These are phyloP conservation scores for Lutjanus campechanus DNA, from an alignment of 2,797 vertebrate species.

Conservation along the genomic window DNA sequence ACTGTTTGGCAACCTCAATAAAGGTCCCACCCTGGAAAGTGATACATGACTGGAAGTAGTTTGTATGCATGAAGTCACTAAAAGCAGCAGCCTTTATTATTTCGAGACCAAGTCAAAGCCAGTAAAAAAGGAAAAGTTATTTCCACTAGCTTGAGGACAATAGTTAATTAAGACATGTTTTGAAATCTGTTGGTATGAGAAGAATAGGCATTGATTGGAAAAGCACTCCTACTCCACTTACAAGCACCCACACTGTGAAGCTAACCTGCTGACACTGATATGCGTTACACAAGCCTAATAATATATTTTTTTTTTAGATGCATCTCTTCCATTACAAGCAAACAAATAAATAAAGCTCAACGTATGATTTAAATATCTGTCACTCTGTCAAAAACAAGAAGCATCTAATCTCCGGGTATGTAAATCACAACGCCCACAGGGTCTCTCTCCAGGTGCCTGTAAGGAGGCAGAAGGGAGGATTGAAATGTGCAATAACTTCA, in stretches of 20 bases:
- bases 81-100: constrained; percentile 8
- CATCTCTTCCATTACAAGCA: constrained; percentile 30
- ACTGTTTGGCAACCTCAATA: neutral
- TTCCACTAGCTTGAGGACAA: constrained; percentile 24
- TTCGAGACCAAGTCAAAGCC: constrained; percentile 13
- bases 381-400: constrained; percentile 54
- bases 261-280: constrained; percentile 27
- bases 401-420: constrained; percentile 57
- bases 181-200: constrained; percentile 25
- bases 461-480: constrained; percentile 54
- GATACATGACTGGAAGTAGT: neutral
- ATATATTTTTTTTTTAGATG: constrained; percentile 30
- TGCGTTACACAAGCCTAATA: constrained; percentile 23
- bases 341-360: constrained; percentile 35
- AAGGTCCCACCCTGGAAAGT: constrained; percentile 10
- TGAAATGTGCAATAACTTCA: constrained; percentile 77
- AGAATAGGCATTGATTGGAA: constrained; percentile 47
- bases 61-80: constrained; percentile 11
- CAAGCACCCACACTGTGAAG: constrained; percentile 4
- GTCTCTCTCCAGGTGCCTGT: constrained; percentile 68
- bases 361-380: constrained; percentile 44
- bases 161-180: constrained; percentile 39
- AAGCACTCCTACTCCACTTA: constrained; percentile 22
- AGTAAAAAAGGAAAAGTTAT: constrained; percentile 1
- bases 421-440: constrained; percentile 65